Evolutionary conservation across 2,888 invertebrate species (phyloP).

Genomic region (Crematogaster levior): DNA sequence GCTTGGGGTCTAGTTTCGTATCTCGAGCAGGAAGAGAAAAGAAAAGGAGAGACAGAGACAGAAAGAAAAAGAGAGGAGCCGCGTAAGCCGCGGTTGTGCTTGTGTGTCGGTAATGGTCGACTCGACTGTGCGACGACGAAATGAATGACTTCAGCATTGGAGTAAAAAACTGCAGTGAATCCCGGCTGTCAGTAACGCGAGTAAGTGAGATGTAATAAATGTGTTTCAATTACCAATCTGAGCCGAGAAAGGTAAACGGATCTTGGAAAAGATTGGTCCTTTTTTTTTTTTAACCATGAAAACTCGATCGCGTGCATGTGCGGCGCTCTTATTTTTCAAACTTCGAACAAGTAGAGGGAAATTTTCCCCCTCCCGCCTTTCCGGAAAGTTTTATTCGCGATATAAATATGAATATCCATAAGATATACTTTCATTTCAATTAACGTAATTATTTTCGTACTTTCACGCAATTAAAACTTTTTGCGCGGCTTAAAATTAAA

Average conservation of each 20-base stretch:
- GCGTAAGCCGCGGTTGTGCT: not conserved
- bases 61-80: not conserved
- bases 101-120: constrained; percentile 11
- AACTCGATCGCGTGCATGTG: not conserved
- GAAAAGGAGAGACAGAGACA: too few species aligned
- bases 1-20: constrained; percentile 34
- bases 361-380: too few species aligned
- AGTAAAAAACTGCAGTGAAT: not conserved
- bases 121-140: constrained; percentile 27
- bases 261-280: not conserved
- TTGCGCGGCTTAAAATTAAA: constrained; percentile 40
- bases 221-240: constrained; percentile 31
- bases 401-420: constrained; percentile 12
- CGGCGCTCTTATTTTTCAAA: not conserved
- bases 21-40: not conserved
- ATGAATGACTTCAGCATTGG: constrained; percentile 49
- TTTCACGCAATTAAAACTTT: constrained; percentile 35
- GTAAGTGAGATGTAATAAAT: constrained; percentile 16
- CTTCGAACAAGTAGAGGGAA: not conserved
- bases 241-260: not conserved
- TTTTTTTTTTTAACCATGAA: not conserved
- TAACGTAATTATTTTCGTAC: constrained; percentile 30
- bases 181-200: constrained; percentile 12
- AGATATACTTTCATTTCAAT: constrained; percentile 10
- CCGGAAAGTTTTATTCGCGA: not conserved